Conservation (phyloP, 2,888 invertebrate genomes). For the Standfussiana lucernea region DNA sequence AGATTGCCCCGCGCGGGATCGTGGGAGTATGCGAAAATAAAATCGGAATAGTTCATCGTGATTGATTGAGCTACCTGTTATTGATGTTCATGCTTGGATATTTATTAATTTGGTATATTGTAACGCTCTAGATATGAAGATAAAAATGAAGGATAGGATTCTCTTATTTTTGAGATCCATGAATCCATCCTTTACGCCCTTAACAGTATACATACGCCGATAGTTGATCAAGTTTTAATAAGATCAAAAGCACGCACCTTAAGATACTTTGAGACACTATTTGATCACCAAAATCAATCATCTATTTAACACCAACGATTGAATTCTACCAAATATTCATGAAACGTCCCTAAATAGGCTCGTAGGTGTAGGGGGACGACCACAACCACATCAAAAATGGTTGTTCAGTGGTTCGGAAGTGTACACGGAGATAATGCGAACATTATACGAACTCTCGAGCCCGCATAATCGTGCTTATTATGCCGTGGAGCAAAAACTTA, state of each 20-base stretch:
- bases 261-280: not conserved
- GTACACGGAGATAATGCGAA: constrained; percentile 87
- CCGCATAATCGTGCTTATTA: constrained; percentile 86
- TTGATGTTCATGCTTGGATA: constrained; percentile 50
- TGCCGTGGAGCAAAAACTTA: constrained; percentile 84
- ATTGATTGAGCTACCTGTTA: constrained; percentile 57
- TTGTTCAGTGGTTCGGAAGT: constrained; percentile 84
- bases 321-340: constrained; percentile 65
- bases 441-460: constrained; percentile 88
- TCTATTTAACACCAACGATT: constrained; percentile 44
- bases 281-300: constrained; percentile 31
- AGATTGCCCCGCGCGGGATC: constrained; percentile 47
- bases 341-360: constrained; percentile 52
- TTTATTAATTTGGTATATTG: constrained; percentile 42
- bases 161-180: not conserved
- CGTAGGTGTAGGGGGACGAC: constrained; percentile 65
- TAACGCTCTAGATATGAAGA: constrained; percentile 18
- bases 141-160: constrained; percentile 15
- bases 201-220: not conserved
- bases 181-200: not conserved
- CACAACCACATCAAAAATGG: constrained; percentile 71
- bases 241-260: not conserved
- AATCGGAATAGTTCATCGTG: constrained; percentile 41
- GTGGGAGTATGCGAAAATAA: constrained; percentile 49
- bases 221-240: not conserved